Evolutionary conservation across 2,888 invertebrate species (phyloP), one percentile per base, ranked within the genome.

Genomic region (Nomada hirtipes): DNA sequence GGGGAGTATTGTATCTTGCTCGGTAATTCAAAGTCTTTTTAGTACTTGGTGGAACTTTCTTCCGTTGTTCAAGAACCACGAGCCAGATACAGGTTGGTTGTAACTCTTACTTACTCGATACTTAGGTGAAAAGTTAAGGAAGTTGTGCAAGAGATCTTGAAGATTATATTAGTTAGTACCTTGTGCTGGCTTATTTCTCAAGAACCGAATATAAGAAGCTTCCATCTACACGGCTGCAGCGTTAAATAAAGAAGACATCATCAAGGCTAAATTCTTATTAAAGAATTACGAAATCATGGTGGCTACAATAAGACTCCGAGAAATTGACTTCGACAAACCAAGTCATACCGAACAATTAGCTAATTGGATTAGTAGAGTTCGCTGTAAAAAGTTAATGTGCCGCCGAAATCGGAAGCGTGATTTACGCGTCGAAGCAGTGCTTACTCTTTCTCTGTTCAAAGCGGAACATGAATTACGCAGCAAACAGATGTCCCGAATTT

Each of bases 321-420:
- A 90, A 57, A 75, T 89, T 68, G 90, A 92, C 29, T 64, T 79
- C 53, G 88, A 91, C 10, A 87, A 86, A 47, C 86, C 85, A 9
- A 89, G 90, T 53, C 85, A 89, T 0, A 92, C 91, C 2, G 90
- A 92, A 42, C 86, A 89, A 68, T 82, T 93, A 7, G 79, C 89
- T n/a, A 90, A 95, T 88, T 96, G 96, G 96, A 96, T 96, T 91
- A 95, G 94, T 79, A 94, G 95, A 94, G 95, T 96, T 89, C 95
- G 95, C 94, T 94, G 93, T 92, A 96, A 96, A 94, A 96, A 96
- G 91, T 90, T 94, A 85, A 94, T 93, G 89, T 95, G 95, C 89
- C 95, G 95, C 93, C 94, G 94, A 90, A 95, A 94, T 94, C 95
- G 94, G 91, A 95, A 95, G 88, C 95, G 95, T 89, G 95, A 96